Conservation (phyloP, 2,888 invertebrate species). For the Toxonevra muliebris region DNA sequence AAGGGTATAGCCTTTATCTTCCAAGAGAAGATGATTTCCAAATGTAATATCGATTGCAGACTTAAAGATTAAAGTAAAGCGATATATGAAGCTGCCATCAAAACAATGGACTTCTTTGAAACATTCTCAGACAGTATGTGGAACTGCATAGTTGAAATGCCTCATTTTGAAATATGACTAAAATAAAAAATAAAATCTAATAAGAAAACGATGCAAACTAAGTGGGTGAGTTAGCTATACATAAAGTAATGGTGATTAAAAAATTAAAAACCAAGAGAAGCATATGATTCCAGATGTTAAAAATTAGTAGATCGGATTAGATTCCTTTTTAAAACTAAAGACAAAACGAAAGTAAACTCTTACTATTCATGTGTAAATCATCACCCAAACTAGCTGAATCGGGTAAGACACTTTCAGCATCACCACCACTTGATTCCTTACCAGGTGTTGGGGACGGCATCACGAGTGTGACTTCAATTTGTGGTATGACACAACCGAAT, state of each 20-base stretch:
- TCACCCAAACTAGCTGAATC: conserved; percentile 88
- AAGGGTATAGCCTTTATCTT: too few relatives aligned
- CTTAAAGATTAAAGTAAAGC: background rate
- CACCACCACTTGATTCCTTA: conserved; percentile 85
- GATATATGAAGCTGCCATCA: conserved; percentile 1
- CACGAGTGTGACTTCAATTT: conserved; percentile 87
- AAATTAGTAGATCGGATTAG: background rate
- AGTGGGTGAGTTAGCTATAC: too few relatives aligned
- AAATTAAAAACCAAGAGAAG: background rate
- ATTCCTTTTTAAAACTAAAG: conserved; percentile 35
- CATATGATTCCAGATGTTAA: too few relatives aligned
- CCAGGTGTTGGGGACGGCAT: conserved; percentile 86
- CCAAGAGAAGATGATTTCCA: too few relatives aligned
- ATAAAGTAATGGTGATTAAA: background rate
- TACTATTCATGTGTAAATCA: conserved; percentile 73
- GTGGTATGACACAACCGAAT: conserved; percentile 82
- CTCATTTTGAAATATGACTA: background rate
- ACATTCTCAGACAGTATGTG: too few relatives aligned
- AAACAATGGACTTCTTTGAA: background rate
- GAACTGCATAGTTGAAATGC: too few relatives aligned
- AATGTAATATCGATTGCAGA: too few relatives aligned
- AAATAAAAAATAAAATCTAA: background rate
- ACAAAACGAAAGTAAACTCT: conserved; percentile 59
- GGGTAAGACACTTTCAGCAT: conserved; percentile 84
- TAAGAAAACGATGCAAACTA: too few relatives aligned